Conservation (phyloP, 1,140 invertebrate species). For the Dreissena polymorpha region DNA sequence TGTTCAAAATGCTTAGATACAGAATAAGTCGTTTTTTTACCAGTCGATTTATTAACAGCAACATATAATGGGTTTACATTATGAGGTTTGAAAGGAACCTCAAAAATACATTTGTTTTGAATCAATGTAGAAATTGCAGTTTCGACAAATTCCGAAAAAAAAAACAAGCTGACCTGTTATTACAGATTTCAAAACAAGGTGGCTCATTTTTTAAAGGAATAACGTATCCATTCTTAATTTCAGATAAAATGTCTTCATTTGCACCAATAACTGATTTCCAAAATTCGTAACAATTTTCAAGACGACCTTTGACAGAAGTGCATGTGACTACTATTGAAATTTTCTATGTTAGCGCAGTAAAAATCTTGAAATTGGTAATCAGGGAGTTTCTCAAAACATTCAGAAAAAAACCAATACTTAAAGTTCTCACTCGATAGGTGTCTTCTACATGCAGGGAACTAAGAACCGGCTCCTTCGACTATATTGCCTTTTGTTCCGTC, state of each 20-base stretch:
- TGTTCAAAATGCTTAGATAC: slow-evolving; percentile 19
- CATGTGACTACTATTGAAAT: no score
- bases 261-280: slow-evolving; percentile 9
- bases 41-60: slow-evolving; percentile 11
- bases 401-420: neutral
- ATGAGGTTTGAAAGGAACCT: slow-evolving; percentile 21
- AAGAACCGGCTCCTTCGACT: neutral
- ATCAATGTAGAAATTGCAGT: no score
- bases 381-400: neutral
- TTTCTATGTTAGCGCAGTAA: neutral
- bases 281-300: no score
- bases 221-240: slow-evolving; percentile 11
- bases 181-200: slow-evolving; percentile 2
- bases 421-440: neutral
- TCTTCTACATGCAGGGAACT: neutral
- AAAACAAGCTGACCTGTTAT: slow-evolving; percentile 16
- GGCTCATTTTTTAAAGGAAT: slow-evolving; percentile 21
- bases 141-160: slow-evolving; percentile 8
- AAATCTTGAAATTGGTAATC: neutral
- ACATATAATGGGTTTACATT: slow-evolving; percentile 33
- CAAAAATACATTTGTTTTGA: no score
- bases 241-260: neutral
- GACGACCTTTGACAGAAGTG: no score
- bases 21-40: slow-evolving; percentile 34
- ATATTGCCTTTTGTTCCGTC: no score